Conservation (phyloP, 1,140 invertebrate genomes). For the Venustaconcha ellipsiformis region DNA sequence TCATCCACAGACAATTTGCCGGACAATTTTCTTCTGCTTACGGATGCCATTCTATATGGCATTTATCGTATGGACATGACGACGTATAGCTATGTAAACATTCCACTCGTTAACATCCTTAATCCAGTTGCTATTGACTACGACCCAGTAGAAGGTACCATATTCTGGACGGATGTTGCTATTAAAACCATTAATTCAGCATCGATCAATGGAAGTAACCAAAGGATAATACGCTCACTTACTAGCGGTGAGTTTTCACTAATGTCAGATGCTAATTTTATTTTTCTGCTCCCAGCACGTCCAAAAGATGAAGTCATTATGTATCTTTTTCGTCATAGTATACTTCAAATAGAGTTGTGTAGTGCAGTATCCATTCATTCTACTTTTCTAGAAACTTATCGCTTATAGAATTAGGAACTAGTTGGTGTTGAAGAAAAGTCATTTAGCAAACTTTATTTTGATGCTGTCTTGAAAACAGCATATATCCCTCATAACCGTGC, state of each 20-base stretch:
- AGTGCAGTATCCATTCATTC: not conserved
- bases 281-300: not conserved
- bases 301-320: not conserved
- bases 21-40: slow-evolving; percentile 71
- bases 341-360: not conserved
- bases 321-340: not conserved
- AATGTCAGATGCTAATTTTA: not conserved
- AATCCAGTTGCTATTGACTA: slow-evolving; percentile 88
- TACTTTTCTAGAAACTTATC: too few relatives aligned
- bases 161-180: slow-evolving; percentile 93
- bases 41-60: slow-evolving; percentile 34
- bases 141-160: slow-evolving; percentile 83
- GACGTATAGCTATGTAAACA: slow-evolving; percentile 39
- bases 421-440: too few relatives aligned
- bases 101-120: slow-evolving; percentile 41
- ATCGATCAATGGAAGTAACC: slow-evolving; percentile 77
- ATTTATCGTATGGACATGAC: slow-evolving; percentile 51
- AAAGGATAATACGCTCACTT: slow-evolving; percentile 29
- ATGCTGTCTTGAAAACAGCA: too few relatives aligned
- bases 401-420: too few relatives aligned
- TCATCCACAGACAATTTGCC: slow-evolving; percentile 82
- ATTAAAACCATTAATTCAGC: slow-evolving; percentile 81
- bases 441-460: too few relatives aligned
- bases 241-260: slow-evolving; percentile 7
- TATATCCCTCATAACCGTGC: too few relatives aligned